phyloP scores from a whole-genome alignment of 2,888 invertebrate genomes.

The Fragum whitleyi region DNA sequence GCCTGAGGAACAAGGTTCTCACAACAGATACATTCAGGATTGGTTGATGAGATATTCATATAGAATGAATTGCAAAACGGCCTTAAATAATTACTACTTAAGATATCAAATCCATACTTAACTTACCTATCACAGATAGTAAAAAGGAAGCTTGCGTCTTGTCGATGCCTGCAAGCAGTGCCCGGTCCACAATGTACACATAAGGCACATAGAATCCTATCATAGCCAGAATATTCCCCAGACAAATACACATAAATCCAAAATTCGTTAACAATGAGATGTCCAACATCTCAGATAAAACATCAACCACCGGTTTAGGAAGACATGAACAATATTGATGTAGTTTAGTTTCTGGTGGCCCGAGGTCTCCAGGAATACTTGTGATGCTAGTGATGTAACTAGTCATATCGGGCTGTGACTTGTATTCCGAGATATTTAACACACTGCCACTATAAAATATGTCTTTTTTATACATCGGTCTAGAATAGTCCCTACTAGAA shows the following conservation, averaged over 20 bases:
- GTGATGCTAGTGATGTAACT: constrained; percentile 96
- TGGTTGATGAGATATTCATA: too few species aligned
- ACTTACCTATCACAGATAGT: constrained; percentile 85
- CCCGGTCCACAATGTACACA: constrained; percentile 80
- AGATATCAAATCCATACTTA: too few species aligned
- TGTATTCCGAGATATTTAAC: constrained; percentile 92
- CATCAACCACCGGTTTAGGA: constrained; percentile 84
- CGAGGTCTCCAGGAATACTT: constrained; percentile 89
- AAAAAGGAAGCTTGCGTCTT: constrained; percentile 86
- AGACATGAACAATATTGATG: constrained; percentile 75
- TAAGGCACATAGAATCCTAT: constrained; percentile 83
- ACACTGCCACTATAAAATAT: constrained; percentile 99
- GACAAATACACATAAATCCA: constrained; percentile 95
- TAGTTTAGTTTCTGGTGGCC: constrained; percentile 66
- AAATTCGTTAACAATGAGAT: constrained; percentile 94
- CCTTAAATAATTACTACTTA: too few species aligned
- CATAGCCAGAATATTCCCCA: constrained; percentile 90
- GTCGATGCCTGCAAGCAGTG: constrained; percentile 75
- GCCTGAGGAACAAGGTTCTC: too few species aligned
- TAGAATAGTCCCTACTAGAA: constrained; percentile 77
- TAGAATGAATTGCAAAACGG: too few species aligned
- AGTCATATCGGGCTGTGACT: constrained; percentile 95
- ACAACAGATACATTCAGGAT: too few species aligned
- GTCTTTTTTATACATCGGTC: constrained; percentile 97
- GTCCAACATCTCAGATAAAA: constrained; percentile 94